Percentiles rank a stretch among this genome's conserved stretches.
Conservation (phyloP, 1,140 invertebrate genomes). For the Pseudoatta argentina region DNA sequence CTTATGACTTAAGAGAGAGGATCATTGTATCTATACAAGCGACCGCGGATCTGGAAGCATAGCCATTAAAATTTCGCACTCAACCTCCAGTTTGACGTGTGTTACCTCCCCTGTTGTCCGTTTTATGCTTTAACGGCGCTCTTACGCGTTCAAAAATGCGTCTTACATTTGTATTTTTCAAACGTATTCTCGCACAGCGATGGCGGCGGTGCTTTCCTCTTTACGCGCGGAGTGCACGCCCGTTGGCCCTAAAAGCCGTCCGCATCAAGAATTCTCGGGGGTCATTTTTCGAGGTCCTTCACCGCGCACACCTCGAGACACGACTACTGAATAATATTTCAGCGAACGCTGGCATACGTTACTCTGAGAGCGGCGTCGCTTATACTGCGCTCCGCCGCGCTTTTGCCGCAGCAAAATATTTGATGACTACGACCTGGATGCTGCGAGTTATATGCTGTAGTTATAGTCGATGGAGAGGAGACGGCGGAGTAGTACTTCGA, state of each 20-base stretch:
- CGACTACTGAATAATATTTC: conserved; percentile 67
- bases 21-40: conserved; percentile 10
- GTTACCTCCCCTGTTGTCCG: conserved; percentile 9
- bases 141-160: conserved; percentile 38
- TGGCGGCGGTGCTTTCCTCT: conserved; percentile 4
- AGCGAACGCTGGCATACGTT: conserved; percentile 68
- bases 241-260: conserved; percentile 58
- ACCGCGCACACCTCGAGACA: conserved; percentile 40
- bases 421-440: conserved; percentile 57
- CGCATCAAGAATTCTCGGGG: conserved; percentile 63
- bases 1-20: conserved; percentile 13
- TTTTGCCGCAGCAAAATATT: conserved; percentile 59
- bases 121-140: conserved; percentile 47
- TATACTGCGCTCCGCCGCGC: conserved; percentile 53
- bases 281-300: conserved; percentile 54
- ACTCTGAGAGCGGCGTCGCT: conserved; percentile 76
- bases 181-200: conserved; percentile 39
- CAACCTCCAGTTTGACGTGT: neutral
- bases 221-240: conserved; percentile 27
- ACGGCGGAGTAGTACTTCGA: neutral
- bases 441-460: neutral
- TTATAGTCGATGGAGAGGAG: neutral
- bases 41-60: neutral
- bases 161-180: conserved; percentile 47
- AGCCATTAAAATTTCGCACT: conserved; percentile 40